Conservation (phyloP, 2,113 vertebrate genomes). For the Pygoscelis antarcticus region DNA sequence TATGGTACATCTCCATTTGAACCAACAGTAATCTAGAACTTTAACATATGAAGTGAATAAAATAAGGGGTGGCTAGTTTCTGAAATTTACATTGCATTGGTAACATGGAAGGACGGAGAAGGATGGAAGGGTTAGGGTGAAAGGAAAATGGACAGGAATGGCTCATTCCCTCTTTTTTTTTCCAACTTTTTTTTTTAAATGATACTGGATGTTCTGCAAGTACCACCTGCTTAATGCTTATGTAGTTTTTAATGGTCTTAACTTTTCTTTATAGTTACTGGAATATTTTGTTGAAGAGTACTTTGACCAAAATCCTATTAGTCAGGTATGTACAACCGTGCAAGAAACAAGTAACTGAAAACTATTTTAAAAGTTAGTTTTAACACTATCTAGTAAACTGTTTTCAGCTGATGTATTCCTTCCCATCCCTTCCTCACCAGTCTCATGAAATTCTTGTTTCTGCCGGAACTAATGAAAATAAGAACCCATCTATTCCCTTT, state of each 20-base stretch:
- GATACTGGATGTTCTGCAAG: neutral
- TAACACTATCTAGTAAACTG: neutral
- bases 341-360: neutral
- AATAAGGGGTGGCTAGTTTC: neutral
- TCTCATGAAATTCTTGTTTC: neutral
- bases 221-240: neutral
- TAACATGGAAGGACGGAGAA: neutral
- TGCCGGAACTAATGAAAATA: neutral
- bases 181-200: neutral
- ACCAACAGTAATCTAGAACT: neutral
- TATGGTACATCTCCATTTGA: neutral
- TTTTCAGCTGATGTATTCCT: neutral
- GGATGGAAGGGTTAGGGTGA: neutral
- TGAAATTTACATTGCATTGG: neutral
- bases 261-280: conserved; percentile 80
- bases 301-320: conserved; percentile 98
- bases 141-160: neutral
- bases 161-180: neutral
- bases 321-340: conserved; percentile 83
- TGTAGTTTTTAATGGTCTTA: neutral
- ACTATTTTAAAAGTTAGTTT: neutral
- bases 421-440: neutral
- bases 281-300: conserved; percentile 95
- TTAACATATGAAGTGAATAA: neutral
- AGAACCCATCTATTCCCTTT: neutral